phyloP scores from a whole-genome alignment of 2,797 vertebrate genomes.

The Mormyrus proboscirostris region DNA sequence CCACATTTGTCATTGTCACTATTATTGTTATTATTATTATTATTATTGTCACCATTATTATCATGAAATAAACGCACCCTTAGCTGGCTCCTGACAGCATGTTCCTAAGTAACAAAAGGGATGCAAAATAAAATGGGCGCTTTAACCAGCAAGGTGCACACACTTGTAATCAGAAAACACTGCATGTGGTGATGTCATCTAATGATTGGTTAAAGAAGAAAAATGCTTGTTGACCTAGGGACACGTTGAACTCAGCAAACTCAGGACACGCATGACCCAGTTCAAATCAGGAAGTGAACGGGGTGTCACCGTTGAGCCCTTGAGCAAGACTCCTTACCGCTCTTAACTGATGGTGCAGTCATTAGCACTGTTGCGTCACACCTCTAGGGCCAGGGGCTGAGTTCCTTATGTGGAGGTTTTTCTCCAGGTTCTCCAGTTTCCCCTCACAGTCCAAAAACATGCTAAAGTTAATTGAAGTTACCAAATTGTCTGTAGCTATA shows the following conservation, averaged over 20 bases:
- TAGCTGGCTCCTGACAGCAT: background rate
- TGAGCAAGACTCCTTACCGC: background rate
- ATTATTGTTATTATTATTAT: background rate
- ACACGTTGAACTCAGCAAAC: background rate
- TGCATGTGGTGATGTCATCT: background rate
- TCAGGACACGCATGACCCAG: background rate
- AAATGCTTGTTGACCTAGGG: background rate
- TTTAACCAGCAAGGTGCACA: background rate
- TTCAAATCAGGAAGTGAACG: background rate
- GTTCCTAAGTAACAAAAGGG: background rate
- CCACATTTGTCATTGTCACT: background rate
- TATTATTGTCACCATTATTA: background rate
- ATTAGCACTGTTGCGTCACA: background rate
- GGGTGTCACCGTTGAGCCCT: background rate
- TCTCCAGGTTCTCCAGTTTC: background rate
- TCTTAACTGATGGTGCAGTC: background rate
- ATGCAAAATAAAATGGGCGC: background rate
- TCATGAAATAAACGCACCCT: background rate
- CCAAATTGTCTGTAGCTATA: background rate
- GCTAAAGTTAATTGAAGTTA: background rate
- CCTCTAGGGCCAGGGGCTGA: background rate
- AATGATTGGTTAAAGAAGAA: background rate
- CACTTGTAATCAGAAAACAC: background rate
- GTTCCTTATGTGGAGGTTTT: background rate
- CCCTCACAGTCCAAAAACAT: background rate